phyloP scores from a whole-genome alignment of 1,140 invertebrate genomes.

The Metopolophium dirhodum region DNA sequence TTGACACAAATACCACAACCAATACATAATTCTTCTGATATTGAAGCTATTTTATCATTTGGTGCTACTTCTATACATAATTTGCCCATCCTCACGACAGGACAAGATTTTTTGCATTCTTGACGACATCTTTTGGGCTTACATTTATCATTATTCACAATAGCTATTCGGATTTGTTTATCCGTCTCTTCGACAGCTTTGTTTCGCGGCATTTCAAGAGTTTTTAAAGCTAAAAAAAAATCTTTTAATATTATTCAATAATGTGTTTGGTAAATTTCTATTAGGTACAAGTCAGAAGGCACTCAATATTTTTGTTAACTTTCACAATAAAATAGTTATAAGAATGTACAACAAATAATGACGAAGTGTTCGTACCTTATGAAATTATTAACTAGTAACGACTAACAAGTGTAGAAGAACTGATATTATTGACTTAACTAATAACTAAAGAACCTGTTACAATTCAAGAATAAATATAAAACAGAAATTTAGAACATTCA shows the following conservation, averaged over 20 bases:
- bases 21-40: constrained; percentile 98
- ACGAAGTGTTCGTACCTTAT: not conserved
- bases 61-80: constrained; percentile 98
- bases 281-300: not conserved
- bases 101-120: constrained; percentile 98
- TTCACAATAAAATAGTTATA: not conserved
- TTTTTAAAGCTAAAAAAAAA: constrained; percentile 6
- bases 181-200: constrained; percentile 80
- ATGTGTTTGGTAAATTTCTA: not conserved
- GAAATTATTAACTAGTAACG: not conserved
- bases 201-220: constrained; percentile 55
- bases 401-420: not conserved
- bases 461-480: not conserved
- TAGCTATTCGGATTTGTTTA: constrained; percentile 95
- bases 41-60: constrained; percentile 96
- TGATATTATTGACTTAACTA: not conserved
- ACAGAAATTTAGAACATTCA: not conserved
- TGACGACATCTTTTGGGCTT: constrained; percentile 99
- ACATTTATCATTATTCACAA: constrained; percentile 97
- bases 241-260: too few species aligned
- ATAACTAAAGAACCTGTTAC: not conserved
- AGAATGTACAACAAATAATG: not conserved
- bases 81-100: constrained; percentile 98
- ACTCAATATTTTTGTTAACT: not conserved
- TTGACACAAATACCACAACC: constrained; percentile 92